These are phyloP conservation scores for Sphaeramia orbicularis DNA, from an alignment of 2,797 vertebrate species.

Conservation along the genomic window DNA sequence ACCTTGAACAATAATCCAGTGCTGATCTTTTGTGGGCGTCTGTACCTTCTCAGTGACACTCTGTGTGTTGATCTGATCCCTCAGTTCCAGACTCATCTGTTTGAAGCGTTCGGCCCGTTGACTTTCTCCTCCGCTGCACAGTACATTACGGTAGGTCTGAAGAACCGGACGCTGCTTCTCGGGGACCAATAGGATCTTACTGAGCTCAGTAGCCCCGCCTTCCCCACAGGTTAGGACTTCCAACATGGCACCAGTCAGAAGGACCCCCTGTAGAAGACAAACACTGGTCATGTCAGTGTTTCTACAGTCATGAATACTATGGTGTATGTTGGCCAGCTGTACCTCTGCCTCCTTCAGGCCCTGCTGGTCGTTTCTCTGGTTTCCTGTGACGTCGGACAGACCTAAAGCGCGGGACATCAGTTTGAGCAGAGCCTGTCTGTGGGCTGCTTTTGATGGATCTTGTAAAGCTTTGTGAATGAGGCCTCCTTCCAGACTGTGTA, in stretches of 20 bases:
- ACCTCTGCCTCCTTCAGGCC: slow-evolving; percentile 87
- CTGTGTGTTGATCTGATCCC: slow-evolving; percentile 87
- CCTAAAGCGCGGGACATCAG: slow-evolving; percentile 81
- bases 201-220: slow-evolving; percentile 72
- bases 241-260: slow-evolving; percentile 87
- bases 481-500: slow-evolving; percentile 78
- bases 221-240: slow-evolving; percentile 89
- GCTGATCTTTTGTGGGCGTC: too few species aligned
- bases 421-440: slow-evolving; percentile 74
- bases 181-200: slow-evolving; percentile 82
- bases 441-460: slow-evolving; percentile 67
- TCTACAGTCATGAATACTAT: too few species aligned
- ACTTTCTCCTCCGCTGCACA: slow-evolving; percentile 81
- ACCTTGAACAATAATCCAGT: too few species aligned
- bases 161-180: slow-evolving; percentile 80
- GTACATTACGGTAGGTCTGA: slow-evolving; percentile 75
- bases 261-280: slow-evolving; percentile 77
- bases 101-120: slow-evolving; percentile 83
- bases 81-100: slow-evolving; percentile 87
- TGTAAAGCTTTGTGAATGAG: slow-evolving; percentile 82
- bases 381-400: slow-evolving; percentile 45
- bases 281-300: not conserved
- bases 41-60: slow-evolving; percentile 87
- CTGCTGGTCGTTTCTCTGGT: slow-evolving; percentile 73
- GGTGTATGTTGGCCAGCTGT: not conserved